A percentile compares a stretch with the other conserved stretches of the same genome.
Evolutionary conservation across 2,888 invertebrate genomes (phyloP).

Genomic region (Phania funesta): DNA sequence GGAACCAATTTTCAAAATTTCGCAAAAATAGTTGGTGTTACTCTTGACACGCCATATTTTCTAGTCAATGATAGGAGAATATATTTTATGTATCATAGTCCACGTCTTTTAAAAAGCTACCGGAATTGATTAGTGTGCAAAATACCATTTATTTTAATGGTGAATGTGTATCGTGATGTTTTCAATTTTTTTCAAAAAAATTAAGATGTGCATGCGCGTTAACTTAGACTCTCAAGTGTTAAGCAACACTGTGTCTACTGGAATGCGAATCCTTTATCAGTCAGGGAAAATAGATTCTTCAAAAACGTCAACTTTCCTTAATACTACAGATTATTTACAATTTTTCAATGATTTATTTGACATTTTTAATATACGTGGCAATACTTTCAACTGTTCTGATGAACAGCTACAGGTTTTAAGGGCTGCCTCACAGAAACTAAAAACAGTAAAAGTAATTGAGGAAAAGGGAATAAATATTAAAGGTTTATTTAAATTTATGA

Average conservation of each 20-base stretch:
- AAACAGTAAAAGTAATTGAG: neutral
- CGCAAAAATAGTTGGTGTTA: neutral
- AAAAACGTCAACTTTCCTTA: neutral
- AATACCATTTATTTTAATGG: slow-evolving; percentile 12
- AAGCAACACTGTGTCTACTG: no score
- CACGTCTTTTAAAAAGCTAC: slow-evolving; percentile 30
- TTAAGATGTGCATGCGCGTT: slow-evolving; percentile 37
- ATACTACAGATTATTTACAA: slow-evolving; percentile 26
- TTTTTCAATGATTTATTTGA: slow-evolving; percentile 41
- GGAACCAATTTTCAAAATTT: neutral
- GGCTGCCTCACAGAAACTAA: no score
- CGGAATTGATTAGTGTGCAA: slow-evolving; percentile 4
- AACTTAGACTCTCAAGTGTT: neutral
- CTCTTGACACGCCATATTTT: neutral
- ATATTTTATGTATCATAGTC: slow-evolving; percentile 17
- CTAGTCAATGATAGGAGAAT: slow-evolving; percentile 14
- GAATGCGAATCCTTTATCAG: neutral
- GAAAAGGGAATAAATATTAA: neutral
- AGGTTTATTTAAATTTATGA: neutral
- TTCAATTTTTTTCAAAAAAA: neutral
- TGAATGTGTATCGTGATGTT: neutral
- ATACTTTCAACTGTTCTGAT: no score
- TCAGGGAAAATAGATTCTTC: slow-evolving; percentile 1
- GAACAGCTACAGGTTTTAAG: no score
- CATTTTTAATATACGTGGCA: neutral